Conservation (phyloP, 37 sponge, comb jelly and placozoan species). For the Chondrilla cf. caribensis region DNA sequence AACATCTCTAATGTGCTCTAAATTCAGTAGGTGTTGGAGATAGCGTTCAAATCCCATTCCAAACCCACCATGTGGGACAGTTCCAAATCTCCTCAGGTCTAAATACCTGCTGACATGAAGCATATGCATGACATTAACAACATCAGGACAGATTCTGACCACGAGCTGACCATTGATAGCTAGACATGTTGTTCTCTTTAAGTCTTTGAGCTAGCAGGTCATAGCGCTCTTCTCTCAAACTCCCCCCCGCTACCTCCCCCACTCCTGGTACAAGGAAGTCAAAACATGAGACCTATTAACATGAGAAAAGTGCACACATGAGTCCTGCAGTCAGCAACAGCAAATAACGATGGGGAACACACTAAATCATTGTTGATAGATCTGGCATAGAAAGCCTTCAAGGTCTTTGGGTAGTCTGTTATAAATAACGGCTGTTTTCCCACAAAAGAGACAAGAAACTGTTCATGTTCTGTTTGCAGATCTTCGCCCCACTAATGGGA, state of each 20-base stretch:
- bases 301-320: neutral
- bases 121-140: no score
- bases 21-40: slow-evolving; percentile 67
- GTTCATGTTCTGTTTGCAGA: slow-evolving; percentile 70
- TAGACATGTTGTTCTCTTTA: neutral
- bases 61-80: slow-evolving; percentile 90
- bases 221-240: slow-evolving; percentile 52
- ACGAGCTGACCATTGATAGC: slow-evolving; percentile 29
- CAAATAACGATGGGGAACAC: no score
- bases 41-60: slow-evolving; percentile 92
- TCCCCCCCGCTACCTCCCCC: slow-evolving; percentile 60
- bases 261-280: slow-evolving; percentile 56
- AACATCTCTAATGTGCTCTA: slow-evolving; percentile 77
- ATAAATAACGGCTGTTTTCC: slow-evolving; percentile 72
- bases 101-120: slow-evolving; percentile 65
- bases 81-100: slow-evolving; percentile 83
- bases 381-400: slow-evolving; percentile 89
- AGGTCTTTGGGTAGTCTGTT: slow-evolving; percentile 68
- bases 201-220: slow-evolving; percentile 15
- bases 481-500: slow-evolving; percentile 80
- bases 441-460: slow-evolving; percentile 44
- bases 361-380: slow-evolving; percentile 12
- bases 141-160: no score
- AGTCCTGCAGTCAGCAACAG: no score
- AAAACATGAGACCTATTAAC: slow-evolving; percentile 24